Evolutionary conservation across 2,888 invertebrate species (phyloP).

Genomic region (Drosophila greeni): DNA sequence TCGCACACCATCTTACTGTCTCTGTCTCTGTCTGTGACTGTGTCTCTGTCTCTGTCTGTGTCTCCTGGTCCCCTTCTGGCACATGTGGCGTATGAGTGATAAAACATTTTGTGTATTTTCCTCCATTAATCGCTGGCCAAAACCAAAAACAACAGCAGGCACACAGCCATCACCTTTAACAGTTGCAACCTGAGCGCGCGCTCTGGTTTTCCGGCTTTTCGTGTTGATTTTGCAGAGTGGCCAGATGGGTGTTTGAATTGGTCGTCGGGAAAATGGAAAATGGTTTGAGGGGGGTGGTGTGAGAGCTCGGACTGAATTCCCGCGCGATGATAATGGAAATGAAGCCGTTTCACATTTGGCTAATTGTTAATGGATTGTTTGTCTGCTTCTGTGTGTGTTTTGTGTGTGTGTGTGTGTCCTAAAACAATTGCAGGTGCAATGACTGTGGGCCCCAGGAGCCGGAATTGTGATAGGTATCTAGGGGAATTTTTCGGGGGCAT

Average conservation of each 20-base stretch:
- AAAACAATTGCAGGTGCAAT: conserved; percentile 34
- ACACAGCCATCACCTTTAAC: conserved; percentile 17
- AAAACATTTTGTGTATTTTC: conserved; percentile 53
- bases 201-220: conserved; percentile 30
- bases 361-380: conserved; percentile 59
- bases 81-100: conserved; percentile 64
- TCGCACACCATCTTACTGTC: conserved; percentile 15
- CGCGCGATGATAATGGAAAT: conserved; percentile 33
- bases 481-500: not conserved
- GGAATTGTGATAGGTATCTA: not conserved
- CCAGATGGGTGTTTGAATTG: conserved; percentile 25
- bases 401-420: not conserved
- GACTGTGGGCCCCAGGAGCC: not conserved
- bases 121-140: conserved; percentile 29
- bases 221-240: conserved; percentile 47
- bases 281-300: not conserved
- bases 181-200: conserved; percentile 39
- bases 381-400: not conserved
- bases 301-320: conserved; percentile 20
- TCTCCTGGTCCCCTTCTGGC: conserved; percentile 6
- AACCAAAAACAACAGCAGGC: conserved; percentile 1
- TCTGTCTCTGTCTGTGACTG: not conserved
- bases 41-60: no score
- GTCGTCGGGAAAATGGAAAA: conserved; percentile 12
- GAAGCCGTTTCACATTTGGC: conserved; percentile 45